Base-by-base conservation (phyloP, 2,888 invertebrate species). In the Tetanocera ferruginea region DNA sequence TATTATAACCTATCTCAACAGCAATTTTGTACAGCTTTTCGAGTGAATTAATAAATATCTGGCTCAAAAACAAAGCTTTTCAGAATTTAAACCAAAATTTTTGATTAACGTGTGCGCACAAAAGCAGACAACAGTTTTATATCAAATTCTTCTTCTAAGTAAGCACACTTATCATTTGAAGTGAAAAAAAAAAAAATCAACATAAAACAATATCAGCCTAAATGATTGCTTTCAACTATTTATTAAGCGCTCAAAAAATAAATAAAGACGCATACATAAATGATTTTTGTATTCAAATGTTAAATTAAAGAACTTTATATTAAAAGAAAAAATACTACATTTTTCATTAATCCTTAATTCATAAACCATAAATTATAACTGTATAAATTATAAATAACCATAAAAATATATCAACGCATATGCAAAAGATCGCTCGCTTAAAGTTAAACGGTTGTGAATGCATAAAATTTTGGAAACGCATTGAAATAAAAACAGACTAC, bases 371-470 rank as follows among this genome's bases (percentile, higher is more conserved):
- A 51, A 3, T 25, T 49, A 23, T 67, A 23, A 69, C 4, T 28
- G 3, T 43, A 66, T 66, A 64, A 8, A 28, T 43, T 25, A n/a
- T 49, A 37, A 51, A 3, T 14, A 62, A 17, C 25, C 34, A 52
- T 31, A 52, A 37, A 52, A 60, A 52, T 70, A 52, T 66, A 34
- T 9, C 17, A 8, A 9, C 60, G 28, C 60, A 60, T 60, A 60
- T 51, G 73, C 49, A 77, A 75, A 74, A 31, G n/a, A 83, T 87
- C 88, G 88, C 88, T 88, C 88, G 89, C 88, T 88, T 88, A 86
- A 89, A 87, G 84, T 82, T 83, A 81, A 82, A 85, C 87, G 88
- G 88, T 88, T 88, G 88, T 88, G 88, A 88, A 86, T 76, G 76
- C 14, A 52, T 73, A 67, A 60, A 60, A 25, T 52, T n/a, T 5